Conservation (phyloP, 2,888 invertebrate species). For the Megastigmus dorsalis region DNA sequence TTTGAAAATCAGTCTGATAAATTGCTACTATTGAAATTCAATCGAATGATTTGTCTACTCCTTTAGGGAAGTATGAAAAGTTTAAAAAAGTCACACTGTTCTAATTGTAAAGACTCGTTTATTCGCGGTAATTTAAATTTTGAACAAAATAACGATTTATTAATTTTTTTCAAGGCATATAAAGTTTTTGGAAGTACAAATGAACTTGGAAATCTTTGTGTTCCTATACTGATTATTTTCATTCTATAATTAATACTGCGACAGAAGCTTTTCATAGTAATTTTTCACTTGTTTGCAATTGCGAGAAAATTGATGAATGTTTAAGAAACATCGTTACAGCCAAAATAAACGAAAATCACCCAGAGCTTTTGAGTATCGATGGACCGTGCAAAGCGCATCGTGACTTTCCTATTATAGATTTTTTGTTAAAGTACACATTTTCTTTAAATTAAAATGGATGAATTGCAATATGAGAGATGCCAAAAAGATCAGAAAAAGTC, state of each 20-base stretch:
- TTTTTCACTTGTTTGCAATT: background rate
- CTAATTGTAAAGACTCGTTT: no score
- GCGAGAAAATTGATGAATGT: no score
- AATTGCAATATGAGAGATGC: background rate
- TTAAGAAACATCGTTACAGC: background rate
- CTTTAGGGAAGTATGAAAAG: no score
- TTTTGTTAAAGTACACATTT: slow-evolving; percentile 7
- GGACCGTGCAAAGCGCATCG: background rate
- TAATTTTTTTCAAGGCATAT: no score
- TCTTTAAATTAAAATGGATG: slow-evolving; percentile 20
- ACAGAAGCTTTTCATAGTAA: background rate
- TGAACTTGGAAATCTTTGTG: slow-evolving; percentile 14
- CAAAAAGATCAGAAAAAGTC: background rate
- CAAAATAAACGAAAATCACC: background rate
- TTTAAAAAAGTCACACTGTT: no score
- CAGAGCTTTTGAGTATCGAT: background rate
- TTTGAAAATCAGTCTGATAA: no score
- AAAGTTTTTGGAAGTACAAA: no score
- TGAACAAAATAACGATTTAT: no score
- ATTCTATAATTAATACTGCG: background rate
- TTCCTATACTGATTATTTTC: slow-evolving; percentile 9
- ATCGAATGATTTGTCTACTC: no score
- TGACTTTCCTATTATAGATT: background rate
- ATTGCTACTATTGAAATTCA: no score
- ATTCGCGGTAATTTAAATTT: no score